Evolutionary conservation across 2,797 vertebrate genomes (phyloP).

Genomic region (Moxostoma hubbsi): DNA sequence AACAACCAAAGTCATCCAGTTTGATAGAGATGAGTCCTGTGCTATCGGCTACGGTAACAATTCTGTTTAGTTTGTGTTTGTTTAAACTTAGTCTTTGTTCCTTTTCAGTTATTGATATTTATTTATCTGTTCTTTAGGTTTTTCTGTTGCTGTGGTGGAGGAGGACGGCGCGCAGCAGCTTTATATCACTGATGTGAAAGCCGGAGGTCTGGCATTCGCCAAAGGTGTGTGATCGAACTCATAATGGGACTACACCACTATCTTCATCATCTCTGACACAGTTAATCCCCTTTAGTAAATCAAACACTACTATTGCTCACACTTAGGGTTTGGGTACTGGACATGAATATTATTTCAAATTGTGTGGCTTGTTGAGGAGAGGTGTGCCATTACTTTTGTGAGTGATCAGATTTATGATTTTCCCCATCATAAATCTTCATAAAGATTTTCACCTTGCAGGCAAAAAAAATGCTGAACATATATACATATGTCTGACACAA

Average conservation of each 20-base stretch:
- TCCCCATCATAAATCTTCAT: no score
- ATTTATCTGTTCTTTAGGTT: constrained; percentile 76
- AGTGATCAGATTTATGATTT: no score
- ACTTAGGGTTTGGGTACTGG: no score
- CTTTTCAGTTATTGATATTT: constrained; percentile 1
- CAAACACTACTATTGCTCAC: no score
- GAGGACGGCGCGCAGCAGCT: constrained; percentile 88
- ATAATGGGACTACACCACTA: background rate
- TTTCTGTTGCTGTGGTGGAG: constrained; percentile 88
- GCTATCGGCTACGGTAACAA: constrained; percentile 89
- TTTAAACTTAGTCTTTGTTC: background rate
- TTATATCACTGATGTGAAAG: constrained; percentile 86
- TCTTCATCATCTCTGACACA: background rate
- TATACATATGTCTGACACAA: no score
- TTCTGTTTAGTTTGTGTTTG: background rate
- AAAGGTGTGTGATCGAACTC: constrained; percentile 80
- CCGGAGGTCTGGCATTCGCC: constrained; percentile 85
- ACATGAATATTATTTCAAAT: no score
- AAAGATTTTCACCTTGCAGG: no score
- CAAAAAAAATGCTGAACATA: no score
- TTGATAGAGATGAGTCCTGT: constrained; percentile 85
- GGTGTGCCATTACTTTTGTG: no score
- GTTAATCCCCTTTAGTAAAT: background rate
- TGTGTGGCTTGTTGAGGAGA: no score
- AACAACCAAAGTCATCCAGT: constrained; percentile 83